These are phyloP conservation scores for Ypsolopha sequella DNA, from an alignment of 2,888 invertebrate genomes.

Conservation along the genomic window DNA sequence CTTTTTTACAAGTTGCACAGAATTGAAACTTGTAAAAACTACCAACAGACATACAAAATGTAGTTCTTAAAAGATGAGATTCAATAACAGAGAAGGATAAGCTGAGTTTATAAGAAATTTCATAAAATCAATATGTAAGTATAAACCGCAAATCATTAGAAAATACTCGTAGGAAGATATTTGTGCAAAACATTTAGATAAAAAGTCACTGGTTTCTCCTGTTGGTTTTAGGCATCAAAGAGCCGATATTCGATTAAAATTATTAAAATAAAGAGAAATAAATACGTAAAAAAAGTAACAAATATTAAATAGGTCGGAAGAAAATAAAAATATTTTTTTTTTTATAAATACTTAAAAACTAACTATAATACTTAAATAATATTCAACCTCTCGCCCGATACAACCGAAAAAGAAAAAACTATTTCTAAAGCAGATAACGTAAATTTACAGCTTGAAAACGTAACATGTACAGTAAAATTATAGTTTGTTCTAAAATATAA, in stretches of 20 bases:
- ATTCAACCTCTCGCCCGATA: constrained; percentile 23
- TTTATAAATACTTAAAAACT: constrained; percentile 61
- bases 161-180: constrained; percentile 16
- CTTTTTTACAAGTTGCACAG: background rate
- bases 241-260: background rate
- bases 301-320: constrained; percentile 59
- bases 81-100: constrained; percentile 47
- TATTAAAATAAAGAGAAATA: constrained; percentile 19
- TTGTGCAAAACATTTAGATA: background rate
- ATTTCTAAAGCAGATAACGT: background rate
- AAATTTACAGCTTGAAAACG: background rate
- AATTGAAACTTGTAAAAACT: background rate
- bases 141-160: constrained; percentile 59
- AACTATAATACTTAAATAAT: constrained; percentile 32
- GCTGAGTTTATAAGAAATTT: constrained; percentile 30
- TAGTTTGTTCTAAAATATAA: background rate
- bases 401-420: constrained; percentile 18
- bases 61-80: constrained; percentile 36
- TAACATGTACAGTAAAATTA: constrained; percentile 9
- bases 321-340: constrained; percentile 52
- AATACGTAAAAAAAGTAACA: constrained; percentile 42
- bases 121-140: constrained; percentile 51
- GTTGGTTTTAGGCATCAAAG: too few species aligned
- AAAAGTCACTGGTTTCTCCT: background rate
- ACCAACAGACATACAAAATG: background rate